Evolutionary conservation across 1,140 invertebrate species (phyloP).

Genomic region (Catajapyx aquilonaris): DNA sequence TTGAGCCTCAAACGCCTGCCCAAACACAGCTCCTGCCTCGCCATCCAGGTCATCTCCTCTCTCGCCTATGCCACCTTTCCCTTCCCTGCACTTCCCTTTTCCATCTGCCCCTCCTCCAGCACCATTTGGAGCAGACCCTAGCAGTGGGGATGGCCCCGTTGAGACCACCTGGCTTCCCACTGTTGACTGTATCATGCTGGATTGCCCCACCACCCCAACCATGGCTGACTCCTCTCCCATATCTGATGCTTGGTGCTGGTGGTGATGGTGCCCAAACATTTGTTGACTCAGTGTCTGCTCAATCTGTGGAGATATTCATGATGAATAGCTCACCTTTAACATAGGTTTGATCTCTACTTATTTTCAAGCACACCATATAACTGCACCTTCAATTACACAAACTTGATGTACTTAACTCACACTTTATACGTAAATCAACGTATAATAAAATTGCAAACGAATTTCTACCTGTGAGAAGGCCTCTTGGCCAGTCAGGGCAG

Average conservation of each 20-base stretch:
- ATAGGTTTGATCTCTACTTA: slow-evolving; percentile 14
- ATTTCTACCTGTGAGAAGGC: neutral
- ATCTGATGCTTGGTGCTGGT: neutral
- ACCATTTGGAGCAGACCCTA: slow-evolving; percentile 6
- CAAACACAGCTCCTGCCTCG: slow-evolving; percentile 2
- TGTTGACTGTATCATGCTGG: neutral
- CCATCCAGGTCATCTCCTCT: no score
- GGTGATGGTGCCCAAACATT: slow-evolving; percentile 17
- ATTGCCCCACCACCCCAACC: neutral
- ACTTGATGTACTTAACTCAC: neutral
- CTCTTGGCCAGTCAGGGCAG: neutral
- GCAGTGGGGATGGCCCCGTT: slow-evolving; percentile 1
- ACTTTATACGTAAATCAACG: neutral
- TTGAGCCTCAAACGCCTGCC: slow-evolving; percentile 1
- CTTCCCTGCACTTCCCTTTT: no score
- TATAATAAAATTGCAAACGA: neutral
- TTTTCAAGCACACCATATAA: neutral
- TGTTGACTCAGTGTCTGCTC: slow-evolving; percentile 24
- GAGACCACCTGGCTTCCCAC: neutral
- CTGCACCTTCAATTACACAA: neutral
- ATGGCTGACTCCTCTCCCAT: neutral
- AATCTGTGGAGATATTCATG: slow-evolving; percentile 15
- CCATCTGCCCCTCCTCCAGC: no score
- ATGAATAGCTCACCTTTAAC: slow-evolving; percentile 10
- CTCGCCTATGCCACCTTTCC: no score